Percentiles rank a stretch among this genome's conserved stretches.
phyloP scores from a whole-genome alignment of 2,888 invertebrate species.

The Rhamphomyia laevipes region DNA sequence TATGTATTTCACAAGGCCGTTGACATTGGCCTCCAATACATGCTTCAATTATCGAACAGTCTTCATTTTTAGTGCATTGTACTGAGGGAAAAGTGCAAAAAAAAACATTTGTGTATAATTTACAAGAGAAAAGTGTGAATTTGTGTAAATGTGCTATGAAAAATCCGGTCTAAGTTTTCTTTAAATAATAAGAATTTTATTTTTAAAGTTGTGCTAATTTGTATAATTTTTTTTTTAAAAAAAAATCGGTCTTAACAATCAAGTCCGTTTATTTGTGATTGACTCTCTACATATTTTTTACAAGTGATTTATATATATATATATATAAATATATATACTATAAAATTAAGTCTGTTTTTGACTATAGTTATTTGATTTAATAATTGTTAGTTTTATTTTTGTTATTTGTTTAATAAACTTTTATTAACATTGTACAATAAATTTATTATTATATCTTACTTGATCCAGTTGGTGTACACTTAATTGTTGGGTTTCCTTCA shows the following conservation, averaged over 20 bases:
- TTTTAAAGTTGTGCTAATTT: not conserved
- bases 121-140: slow-evolving; percentile 7
- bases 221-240: not conserved
- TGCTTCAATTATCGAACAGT: slow-evolving; percentile 74
- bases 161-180: not conserved
- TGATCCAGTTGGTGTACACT: slow-evolving; percentile 63
- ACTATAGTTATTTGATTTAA: not conserved
- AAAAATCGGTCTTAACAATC: not conserved
- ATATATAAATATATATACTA: no score
- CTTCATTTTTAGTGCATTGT: slow-evolving; percentile 76
- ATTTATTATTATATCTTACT: slow-evolving; percentile 47
- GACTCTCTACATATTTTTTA: no score
- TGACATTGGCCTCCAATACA: slow-evolving; percentile 77
- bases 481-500: slow-evolving; percentile 70
- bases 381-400: no score
- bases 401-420: no score
- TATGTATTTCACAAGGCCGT: slow-evolving; percentile 73
- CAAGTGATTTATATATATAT: no score
- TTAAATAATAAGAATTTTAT: not conserved
- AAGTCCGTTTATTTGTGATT: not conserved
- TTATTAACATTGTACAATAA: not conserved
- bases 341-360: no score
- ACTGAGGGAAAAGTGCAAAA: slow-evolving; percentile 40
- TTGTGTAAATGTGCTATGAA: slow-evolving; percentile 10
- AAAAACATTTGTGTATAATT: slow-evolving; percentile 13